Evolutionary conservation across 2,888 invertebrate species (phyloP).

Genomic region (Thysanoteuthis rhombus): DNA sequence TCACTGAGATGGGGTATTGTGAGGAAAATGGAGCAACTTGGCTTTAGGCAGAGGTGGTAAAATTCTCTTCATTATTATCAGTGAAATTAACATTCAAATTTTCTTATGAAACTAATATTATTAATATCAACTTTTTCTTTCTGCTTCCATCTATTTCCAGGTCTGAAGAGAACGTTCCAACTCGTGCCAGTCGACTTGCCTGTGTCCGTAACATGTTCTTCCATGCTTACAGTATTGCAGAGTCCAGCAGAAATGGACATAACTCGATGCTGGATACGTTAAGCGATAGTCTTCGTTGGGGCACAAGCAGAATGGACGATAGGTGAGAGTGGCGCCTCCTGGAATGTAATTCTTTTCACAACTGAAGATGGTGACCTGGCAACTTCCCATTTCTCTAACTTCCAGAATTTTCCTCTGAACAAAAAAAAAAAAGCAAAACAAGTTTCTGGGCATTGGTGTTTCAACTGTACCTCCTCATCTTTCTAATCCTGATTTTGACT

Average conservation of each 20-base stretch:
- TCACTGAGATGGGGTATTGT: too few species aligned
- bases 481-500: not conserved
- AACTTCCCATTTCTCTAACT: not conserved
- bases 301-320: not conserved
- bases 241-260: not conserved
- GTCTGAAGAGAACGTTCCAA: not conserved
- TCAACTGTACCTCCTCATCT: not conserved
- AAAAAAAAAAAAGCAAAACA: not conserved
- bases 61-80: too few species aligned
- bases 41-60: too few species aligned
- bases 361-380: not conserved
- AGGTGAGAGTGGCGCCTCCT: slow-evolving; percentile 19
- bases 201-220: slow-evolving; percentile 29
- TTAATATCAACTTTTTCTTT: not conserved
- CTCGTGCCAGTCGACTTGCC: slow-evolving; percentile 27
- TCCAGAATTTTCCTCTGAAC: not conserved
- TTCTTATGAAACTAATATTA: too few species aligned
- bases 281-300: not conserved
- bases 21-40: too few species aligned
- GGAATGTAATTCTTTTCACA: not conserved
- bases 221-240: slow-evolving; percentile 21
- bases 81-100: too few species aligned
- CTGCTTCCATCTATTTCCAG: not conserved
- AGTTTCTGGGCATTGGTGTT: not conserved
- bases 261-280: not conserved